These are phyloP conservation scores for Melitaea cinxia DNA, from an alignment of 1,140 invertebrate species.

Conservation along the genomic window DNA sequence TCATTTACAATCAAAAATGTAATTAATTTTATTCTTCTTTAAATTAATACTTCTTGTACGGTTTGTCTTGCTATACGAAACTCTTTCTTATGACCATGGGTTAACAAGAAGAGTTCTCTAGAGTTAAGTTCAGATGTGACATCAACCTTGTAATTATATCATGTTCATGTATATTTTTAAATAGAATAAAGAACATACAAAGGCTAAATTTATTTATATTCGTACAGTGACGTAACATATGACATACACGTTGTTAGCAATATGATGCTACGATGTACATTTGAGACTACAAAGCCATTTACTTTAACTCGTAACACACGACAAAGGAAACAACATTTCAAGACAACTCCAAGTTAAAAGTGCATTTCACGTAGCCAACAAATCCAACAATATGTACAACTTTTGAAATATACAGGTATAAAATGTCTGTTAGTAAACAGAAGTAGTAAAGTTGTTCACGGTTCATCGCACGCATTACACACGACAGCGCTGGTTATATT, in stretches of 20 bases:
- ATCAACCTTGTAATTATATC: too few relatives aligned
- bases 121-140: too few relatives aligned
- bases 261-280: conserved; percentile 5
- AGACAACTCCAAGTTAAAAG: conserved; percentile 7
- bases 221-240: neutral
- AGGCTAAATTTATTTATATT: neutral
- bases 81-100: too few relatives aligned
- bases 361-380: conserved; percentile 3
- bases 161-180: too few relatives aligned
- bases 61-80: too few relatives aligned
- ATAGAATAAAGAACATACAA: too few relatives aligned
- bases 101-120: too few relatives aligned
- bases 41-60: too few relatives aligned
- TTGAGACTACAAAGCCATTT: neutral
- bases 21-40: too few relatives aligned
- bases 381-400: conserved; percentile 2
- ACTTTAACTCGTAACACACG: conserved; percentile 5
- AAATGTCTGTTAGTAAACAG: conserved; percentile 2
- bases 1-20: too few relatives aligned
- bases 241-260: conserved; percentile 2
- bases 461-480: neutral
- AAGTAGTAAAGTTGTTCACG: neutral
- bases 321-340: conserved; percentile 9
- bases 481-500: neutral
- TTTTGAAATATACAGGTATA: conserved; percentile 4